Evolutionary conservation across 92 coral and sea anemone species (phyloP), one percentile per base, ranked within the genome.

Genomic region (Plumapathes pennacea): DNA sequence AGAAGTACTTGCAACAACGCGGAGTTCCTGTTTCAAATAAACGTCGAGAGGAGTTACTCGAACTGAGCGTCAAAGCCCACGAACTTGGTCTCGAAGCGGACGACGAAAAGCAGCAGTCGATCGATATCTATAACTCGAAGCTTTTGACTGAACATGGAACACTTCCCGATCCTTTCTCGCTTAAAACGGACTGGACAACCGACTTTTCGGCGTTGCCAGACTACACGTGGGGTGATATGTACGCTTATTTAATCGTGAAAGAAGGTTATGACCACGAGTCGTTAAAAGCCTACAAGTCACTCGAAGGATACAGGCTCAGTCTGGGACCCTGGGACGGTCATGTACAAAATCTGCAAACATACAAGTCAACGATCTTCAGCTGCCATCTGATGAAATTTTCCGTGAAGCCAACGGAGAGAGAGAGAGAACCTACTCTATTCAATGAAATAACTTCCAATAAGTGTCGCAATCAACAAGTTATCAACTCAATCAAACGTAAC

Each of bases 171-270:
- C 73, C 52, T 3, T 36, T 13, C 10, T 30, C 37, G 32, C 47
- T 68, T 1, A 42, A 42, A 25, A 54, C 75, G 7, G 56, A 68
- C 52, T 55, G 66, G 48, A 68, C 57, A 6, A 54, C 65, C 2
- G 66, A 55, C 27, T 55, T 54, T 56, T 39, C 66, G 17, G 15
- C 25, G 4, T 40, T 41, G 10, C 43, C 65, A 31, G 55, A 54
- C 23, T 41, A 42, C 30, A 67, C 46, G 0, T 55, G 47, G 54
- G 75, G 55, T 12, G 28, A 69, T 28, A 32, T 45, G 44, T 36
- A 56, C 63, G 67, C 58, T 20, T 69, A 69, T 57, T 47, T 45
- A 25, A 69, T 69, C 49, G 59, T 45, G 18, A 68, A 46, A 11
- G 56, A 68, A 46, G 48, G 57, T 31, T 56, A 53, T 21, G 65